A percentile compares a stretch with the other conserved stretches of the same genome.
Conservation (phyloP, 2,113 vertebrate species). For the Mus pahari region DNA sequence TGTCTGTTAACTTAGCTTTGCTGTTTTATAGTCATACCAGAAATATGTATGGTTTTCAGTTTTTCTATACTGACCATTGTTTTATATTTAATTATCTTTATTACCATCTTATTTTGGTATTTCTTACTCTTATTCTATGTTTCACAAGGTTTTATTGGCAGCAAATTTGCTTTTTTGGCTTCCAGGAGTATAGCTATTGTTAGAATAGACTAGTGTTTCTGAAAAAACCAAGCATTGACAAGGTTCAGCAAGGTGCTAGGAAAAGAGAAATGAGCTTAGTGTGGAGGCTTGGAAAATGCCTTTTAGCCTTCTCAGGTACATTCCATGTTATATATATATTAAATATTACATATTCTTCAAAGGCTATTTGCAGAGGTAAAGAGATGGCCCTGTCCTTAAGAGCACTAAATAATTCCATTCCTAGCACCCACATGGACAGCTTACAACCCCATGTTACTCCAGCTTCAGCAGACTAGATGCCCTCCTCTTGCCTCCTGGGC, state of each 20-base stretch:
- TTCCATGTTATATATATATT: not conserved
- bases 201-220: slow-evolving; percentile 35
- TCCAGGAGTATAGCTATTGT: not conserved
- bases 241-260: not conserved
- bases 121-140: not conserved
- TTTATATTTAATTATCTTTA: not conserved
- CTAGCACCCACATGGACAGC: not conserved
- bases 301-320: slow-evolving; percentile 32
- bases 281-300: slow-evolving; percentile 36
- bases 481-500: not conserved
- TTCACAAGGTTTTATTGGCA: slow-evolving; percentile 35
- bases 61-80: not conserved
- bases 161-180: slow-evolving; percentile 20
- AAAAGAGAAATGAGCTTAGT: slow-evolving; percentile 9
- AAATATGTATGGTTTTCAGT: slow-evolving; percentile 21
- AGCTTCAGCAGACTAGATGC: not conserved
- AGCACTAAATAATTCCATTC: not conserved
- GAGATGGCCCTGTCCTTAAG: not conserved
- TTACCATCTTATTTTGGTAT: not conserved
- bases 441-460: not conserved
- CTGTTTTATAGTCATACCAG: slow-evolving; percentile 36
- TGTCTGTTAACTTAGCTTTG: not conserved
- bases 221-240: slow-evolving; percentile 35
- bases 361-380: not conserved
- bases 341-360: slow-evolving; percentile 43